These are phyloP conservation scores for Geotrupes spiniger DNA, from an alignment of 2,888 invertebrate genomes.

Conservation along the genomic window DNA sequence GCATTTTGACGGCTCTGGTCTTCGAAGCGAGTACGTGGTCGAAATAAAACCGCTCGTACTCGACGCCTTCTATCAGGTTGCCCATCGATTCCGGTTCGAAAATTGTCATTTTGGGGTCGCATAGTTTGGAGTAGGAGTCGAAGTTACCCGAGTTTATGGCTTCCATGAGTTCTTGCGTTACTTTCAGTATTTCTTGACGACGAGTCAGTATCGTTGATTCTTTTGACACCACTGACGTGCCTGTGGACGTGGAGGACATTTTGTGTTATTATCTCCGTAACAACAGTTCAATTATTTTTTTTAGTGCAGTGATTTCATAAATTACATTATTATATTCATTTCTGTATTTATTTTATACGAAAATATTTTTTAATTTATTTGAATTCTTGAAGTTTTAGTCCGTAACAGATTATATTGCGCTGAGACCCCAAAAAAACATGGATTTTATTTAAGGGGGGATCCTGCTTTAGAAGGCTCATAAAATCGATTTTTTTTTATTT, in stretches of 20 bases:
- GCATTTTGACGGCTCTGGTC: constrained; percentile 10
- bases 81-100: constrained; percentile 18
- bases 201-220: constrained; percentile 5
- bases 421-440: no score
- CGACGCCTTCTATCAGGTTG: constrained; percentile 17
- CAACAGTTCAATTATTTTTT: no score
- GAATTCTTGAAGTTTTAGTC: no score
- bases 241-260: neutral
- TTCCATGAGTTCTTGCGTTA: constrained; percentile 16
- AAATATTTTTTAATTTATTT: no score
- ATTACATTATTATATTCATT: no score
- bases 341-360: no score
- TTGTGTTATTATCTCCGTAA: no score
- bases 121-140: constrained; percentile 13
- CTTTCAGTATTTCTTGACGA: constrained; percentile 12
- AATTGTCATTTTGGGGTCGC: constrained; percentile 14
- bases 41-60: constrained; percentile 15
- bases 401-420: no score
- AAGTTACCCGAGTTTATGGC: constrained; percentile 13
- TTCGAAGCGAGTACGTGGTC: constrained; percentile 8
- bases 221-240: constrained; percentile 5
- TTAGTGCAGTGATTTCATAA: no score
- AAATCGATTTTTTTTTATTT: no score
- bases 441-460: no score
- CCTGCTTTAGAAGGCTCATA: no score